Conservation (phyloP, 2,888 invertebrate species). For the Acleris holmiana region DNA sequence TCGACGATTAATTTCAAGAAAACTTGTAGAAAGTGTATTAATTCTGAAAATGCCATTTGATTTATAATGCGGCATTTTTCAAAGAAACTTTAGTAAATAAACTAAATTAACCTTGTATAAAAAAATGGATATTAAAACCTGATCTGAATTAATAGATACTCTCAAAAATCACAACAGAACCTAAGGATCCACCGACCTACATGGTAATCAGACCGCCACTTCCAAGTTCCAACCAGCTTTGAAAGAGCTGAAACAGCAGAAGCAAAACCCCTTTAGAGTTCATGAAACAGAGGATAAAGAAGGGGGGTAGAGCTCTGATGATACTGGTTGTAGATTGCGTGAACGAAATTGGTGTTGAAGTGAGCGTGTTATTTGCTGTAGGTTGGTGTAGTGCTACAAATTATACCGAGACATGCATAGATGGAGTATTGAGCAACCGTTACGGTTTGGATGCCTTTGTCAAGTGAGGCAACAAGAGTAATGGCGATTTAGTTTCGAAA, state of each 20-base stretch:
- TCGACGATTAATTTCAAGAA: too few relatives aligned
- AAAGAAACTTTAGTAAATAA: too few relatives aligned
- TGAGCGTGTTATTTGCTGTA: conserved; percentile 48
- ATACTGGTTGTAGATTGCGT: conserved; percentile 53
- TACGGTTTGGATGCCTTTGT: conserved; percentile 35
- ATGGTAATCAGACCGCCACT: conserved; percentile 64
- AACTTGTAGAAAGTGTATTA: too few relatives aligned
- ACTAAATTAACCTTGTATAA: neutral
- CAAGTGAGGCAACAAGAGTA: conserved; percentile 27
- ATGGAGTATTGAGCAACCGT: conserved; percentile 30
- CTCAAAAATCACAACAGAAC: conserved; percentile 43
- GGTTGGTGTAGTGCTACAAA: conserved; percentile 44
- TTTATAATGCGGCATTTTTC: too few relatives aligned
- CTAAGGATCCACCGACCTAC: conserved; percentile 64
- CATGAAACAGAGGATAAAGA: conserved; percentile 4
- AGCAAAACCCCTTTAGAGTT: conserved; percentile 32
- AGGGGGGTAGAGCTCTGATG: conserved; percentile 43
- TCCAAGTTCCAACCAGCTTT: conserved; percentile 46
- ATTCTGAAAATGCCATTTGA: too few relatives aligned
- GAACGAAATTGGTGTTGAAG: conserved; percentile 53
- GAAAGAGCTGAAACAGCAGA: conserved; percentile 41
- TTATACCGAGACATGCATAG: conserved; percentile 50
- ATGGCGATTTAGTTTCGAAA: conserved; percentile 14
- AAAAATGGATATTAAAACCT: neutral
- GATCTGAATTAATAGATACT: neutral